A percentile compares a stretch with the other conserved stretches of the same genome.
Conservation (phyloP, 2,113 vertebrate species). For the Aleadryas rufinucha region DNA sequence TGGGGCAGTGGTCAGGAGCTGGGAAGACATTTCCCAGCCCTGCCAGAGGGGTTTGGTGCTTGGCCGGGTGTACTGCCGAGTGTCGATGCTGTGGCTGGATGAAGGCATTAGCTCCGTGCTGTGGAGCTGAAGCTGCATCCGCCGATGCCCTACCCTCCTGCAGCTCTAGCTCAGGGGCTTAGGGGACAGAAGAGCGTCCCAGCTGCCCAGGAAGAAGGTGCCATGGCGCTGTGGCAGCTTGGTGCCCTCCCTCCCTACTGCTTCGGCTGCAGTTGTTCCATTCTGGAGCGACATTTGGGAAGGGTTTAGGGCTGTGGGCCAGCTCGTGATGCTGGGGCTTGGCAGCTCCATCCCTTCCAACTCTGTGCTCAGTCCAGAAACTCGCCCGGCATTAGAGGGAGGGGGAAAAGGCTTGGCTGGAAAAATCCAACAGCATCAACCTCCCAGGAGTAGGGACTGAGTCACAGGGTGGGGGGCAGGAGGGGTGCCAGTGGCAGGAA, state of each 20-base stretch:
- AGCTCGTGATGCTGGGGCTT: slow-evolving; percentile 24
- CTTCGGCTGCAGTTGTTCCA: not conserved
- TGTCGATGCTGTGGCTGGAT: not conserved
- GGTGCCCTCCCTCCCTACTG: not conserved
- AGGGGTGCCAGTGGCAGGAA: not conserved
- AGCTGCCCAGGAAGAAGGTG: accelerated
- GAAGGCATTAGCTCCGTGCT: not conserved
- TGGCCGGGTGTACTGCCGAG: not conserved
- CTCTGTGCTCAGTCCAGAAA: slow-evolving; percentile 17
- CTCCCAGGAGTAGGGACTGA: not conserved
- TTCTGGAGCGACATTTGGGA: not conserved
- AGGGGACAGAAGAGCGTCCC: not conserved
- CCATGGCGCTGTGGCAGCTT: not conserved
- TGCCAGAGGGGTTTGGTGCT: not conserved
- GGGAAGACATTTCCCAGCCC: not conserved
- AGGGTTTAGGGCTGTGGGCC: not conserved
- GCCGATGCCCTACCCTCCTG: not conserved
- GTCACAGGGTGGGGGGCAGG: not conserved
- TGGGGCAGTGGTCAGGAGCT: not conserved
- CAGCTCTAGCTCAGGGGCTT: not conserved
- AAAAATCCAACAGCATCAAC: slow-evolving; percentile 24
- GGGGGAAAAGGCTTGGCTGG: not conserved
- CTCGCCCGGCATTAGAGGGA: slow-evolving; percentile 17
- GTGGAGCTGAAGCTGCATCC: not conserved
- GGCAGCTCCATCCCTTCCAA: not conserved